phyloP scores from a whole-genome alignment of 2,888 invertebrate species.

The Ichneumon xanthorius region DNA sequence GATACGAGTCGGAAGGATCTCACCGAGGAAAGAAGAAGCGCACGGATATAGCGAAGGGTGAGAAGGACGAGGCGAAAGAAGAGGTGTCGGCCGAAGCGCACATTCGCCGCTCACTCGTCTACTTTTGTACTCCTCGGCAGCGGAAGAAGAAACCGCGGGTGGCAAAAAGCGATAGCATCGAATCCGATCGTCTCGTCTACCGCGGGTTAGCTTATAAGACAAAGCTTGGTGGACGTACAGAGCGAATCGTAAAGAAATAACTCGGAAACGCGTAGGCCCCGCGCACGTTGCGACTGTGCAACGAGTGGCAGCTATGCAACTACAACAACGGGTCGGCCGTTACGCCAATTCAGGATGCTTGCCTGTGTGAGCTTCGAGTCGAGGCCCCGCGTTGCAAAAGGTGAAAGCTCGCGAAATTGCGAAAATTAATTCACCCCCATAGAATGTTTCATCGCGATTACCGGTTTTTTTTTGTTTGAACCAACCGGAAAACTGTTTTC shows the following conservation, averaged over 20 bases:
- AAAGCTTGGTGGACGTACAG: background rate
- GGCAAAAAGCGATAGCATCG: slow-evolving; percentile 79
- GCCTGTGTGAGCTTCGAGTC: background rate
- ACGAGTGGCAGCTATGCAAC: slow-evolving; percentile 39
- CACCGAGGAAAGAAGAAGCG: background rate
- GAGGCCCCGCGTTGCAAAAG: slow-evolving; percentile 70
- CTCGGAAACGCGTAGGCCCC: background rate
- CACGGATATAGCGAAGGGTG: background rate
- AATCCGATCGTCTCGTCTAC: slow-evolving; percentile 79
- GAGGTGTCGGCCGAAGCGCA: slow-evolving; percentile 44
- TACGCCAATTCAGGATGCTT: slow-evolving; percentile 32
- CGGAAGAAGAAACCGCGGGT: slow-evolving; percentile 81
- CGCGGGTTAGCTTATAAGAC: slow-evolving; percentile 69
- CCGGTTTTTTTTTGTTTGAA: background rate
- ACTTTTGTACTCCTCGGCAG: slow-evolving; percentile 65
- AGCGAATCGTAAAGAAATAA: slow-evolving; percentile 28
- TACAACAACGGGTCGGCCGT: slow-evolving; percentile 29
- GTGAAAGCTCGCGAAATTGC: slow-evolving; percentile 71
- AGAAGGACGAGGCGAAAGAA: slow-evolving; percentile 30
- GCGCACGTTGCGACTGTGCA: slow-evolving; percentile 6
- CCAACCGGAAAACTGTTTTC: background rate
- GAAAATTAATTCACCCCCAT: slow-evolving; percentile 2
- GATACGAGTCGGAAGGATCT: slow-evolving; percentile 9
- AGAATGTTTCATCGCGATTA: slow-evolving; percentile 8
- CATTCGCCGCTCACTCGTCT: slow-evolving; percentile 51